These are phyloP conservation scores for Autographa pulchrina DNA, from an alignment of 2,888 invertebrate genomes.

Conservation along the genomic window DNA sequence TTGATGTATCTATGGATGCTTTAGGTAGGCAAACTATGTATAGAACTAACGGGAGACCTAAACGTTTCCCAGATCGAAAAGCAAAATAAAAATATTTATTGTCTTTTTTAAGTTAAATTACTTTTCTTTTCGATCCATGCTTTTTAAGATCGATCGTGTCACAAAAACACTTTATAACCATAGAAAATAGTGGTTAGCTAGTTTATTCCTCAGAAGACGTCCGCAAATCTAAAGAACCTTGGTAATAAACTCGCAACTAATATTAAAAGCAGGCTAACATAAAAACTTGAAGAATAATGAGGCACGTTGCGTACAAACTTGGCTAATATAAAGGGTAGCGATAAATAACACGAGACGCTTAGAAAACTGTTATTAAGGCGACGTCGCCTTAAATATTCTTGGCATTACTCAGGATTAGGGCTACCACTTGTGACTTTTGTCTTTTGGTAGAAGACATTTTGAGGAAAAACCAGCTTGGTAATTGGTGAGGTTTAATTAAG, in stretches of 20 bases:
- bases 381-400: conserved; percentile 62
- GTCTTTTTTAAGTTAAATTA: too few species aligned
- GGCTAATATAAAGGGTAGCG: conserved; percentile 36
- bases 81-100: too few species aligned
- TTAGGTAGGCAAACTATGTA: too few species aligned
- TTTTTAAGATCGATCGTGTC: too few species aligned
- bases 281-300: conserved; percentile 60
- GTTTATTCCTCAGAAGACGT: too few species aligned
- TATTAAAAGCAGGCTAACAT: conserved; percentile 55
- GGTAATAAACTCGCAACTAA: conserved; percentile 49
- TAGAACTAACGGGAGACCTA: too few species aligned
- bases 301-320: conserved; percentile 41
- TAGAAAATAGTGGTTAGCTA: too few species aligned
- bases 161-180: too few species aligned
- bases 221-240: conserved; percentile 29
- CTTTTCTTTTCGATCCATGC: too few species aligned
- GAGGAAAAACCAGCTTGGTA: not conserved
- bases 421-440: conserved; percentile 26
- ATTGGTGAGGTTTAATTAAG: too few species aligned
- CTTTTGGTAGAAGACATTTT: conserved; percentile 18
- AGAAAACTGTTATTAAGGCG: conserved; percentile 61
- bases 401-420: conserved; percentile 59
- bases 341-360: conserved; percentile 61
- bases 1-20: too few species aligned
- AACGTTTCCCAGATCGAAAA: too few species aligned